These are phyloP conservation scores for Lasiommata megera DNA, from an alignment of 2,888 invertebrate species.

Conservation along the genomic window DNA sequence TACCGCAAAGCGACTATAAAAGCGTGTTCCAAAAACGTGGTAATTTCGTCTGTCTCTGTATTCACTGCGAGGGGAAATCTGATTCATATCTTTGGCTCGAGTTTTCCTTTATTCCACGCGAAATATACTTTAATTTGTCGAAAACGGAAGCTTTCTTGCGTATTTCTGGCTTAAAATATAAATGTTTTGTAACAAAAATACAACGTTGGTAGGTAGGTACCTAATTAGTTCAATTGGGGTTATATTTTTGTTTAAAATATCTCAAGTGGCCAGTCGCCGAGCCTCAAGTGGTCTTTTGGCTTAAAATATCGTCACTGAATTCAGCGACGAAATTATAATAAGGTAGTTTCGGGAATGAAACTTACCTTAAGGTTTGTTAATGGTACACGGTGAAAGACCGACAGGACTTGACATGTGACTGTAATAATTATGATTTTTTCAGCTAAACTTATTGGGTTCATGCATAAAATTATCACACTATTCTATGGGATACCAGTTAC, in stretches of 20 bases:
- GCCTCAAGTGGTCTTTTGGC: too few species aligned
- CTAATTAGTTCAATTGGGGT: not conserved
- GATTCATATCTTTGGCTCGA: conserved; percentile 59
- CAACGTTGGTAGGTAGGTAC: not conserved
- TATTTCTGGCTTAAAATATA: not conserved
- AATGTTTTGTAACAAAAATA: not conserved
- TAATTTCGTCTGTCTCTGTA: conserved; percentile 65
- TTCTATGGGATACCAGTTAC: too few species aligned
- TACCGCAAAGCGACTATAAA: conserved; percentile 14
- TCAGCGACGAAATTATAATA: too few species aligned
- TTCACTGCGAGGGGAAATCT: conserved; percentile 59
- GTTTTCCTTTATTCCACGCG: conserved; percentile 56
- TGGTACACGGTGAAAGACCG: too few species aligned
- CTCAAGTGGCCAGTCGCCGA: too few species aligned
- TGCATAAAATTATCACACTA: too few species aligned
- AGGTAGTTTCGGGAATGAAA: too few species aligned
- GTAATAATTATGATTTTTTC: too few species aligned
- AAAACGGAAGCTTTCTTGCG: conserved; percentile 41
- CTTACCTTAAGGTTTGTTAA: too few species aligned
- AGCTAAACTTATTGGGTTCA: too few species aligned
- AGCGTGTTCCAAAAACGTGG: conserved; percentile 48
- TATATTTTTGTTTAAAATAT: not conserved
- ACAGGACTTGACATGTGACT: too few species aligned
- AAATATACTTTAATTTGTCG: conserved; percentile 52
- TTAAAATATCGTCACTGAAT: too few species aligned